Percentiles rank a stretch among this genome's conserved stretches.
phyloP scores from a whole-genome alignment of 2,888 invertebrate genomes.

The Callimorpha dominula region DNA sequence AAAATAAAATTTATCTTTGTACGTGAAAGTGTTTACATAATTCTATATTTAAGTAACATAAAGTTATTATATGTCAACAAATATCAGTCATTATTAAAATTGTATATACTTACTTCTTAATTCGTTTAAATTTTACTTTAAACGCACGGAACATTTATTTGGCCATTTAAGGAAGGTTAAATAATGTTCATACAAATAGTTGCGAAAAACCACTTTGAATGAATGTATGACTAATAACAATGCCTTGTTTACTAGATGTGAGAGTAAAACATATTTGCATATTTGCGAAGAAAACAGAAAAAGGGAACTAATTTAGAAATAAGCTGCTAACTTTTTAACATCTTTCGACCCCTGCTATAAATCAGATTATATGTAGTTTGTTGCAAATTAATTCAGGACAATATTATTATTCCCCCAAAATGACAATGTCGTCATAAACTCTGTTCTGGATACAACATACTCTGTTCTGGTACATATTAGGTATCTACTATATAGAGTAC shows the following conservation, averaged over 20 bases:
- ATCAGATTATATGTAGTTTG: constrained; percentile 25
- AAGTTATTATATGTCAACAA: too few species aligned
- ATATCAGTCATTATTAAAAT: too few species aligned
- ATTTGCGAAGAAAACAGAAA: constrained; percentile 14
- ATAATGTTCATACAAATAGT: background rate
- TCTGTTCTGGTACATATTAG: background rate
- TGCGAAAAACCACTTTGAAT: background rate
- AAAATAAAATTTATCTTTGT: constrained; percentile 29
- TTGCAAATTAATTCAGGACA: constrained; percentile 17
- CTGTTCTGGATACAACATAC: background rate
- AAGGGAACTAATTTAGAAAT: constrained; percentile 17
- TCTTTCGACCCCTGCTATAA: constrained; percentile 22
- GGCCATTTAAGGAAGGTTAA: background rate
- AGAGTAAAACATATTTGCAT: constrained; percentile 19
- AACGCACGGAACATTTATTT: too few species aligned
- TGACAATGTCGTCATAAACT: constrained; percentile 2
- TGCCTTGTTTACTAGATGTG: constrained; percentile 15
- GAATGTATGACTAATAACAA: background rate
- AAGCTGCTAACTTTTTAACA: constrained; percentile 18
- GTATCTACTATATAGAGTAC: background rate
- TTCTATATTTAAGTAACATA: background rate
- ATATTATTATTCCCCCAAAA: constrained; percentile 13
- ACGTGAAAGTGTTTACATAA: constrained; percentile 1
- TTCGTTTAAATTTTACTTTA: too few species aligned
- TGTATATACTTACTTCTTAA: too few species aligned